Base-by-base conservation (phyloP, 1,140 invertebrate species). In the Oreohelix idahoensis region DNA sequence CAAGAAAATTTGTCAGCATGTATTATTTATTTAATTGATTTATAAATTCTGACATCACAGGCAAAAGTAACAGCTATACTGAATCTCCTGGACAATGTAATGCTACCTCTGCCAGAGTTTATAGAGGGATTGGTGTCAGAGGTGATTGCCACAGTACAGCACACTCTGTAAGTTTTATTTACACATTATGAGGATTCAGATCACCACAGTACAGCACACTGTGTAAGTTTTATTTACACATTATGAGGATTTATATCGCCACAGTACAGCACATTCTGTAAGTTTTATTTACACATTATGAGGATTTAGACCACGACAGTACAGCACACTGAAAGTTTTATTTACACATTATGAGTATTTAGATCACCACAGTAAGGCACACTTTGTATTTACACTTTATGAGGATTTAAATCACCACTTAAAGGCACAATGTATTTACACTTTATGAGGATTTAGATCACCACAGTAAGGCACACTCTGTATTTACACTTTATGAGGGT, bases 91-190 rank as follows among this genome's bases (percentile, higher is more conserved):
- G 53, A 66, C 0, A 20, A 58, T 23, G 38, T 38, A 23, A 63
- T 23, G 29, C 36, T 79, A 13, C 77, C 77, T 39, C 20, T 79
- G 13, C 51, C 77, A 63, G 77, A 66, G 35, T 79, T 79, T 66
- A 35, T 79, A 2, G 20, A 63, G 5, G 77, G 53, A 17, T 26
- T 79, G 35, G 53, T 66, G 29, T 35, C 45, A 2, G 42, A 49
- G 49, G 49, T 77, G 0, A 49, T 51, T 11, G 13, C 29, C 17
- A 36, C 42, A 36, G n/a, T 45, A 26, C 42, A 79, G 29, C 77
- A 79, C 32, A 4, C 51, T 26, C 51, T 63, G 77, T 79, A 42
- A 79, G 77, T 79, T 38, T 4, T n/a, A 15, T 29, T 66, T 66
- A 4, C 17, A 49, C n/a, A n/a, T n/a, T n/a, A n/a, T n/a, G n/a